phyloP scores from a whole-genome alignment of 2,888 invertebrate genomes.

The Dolomedes plantarius region DNA sequence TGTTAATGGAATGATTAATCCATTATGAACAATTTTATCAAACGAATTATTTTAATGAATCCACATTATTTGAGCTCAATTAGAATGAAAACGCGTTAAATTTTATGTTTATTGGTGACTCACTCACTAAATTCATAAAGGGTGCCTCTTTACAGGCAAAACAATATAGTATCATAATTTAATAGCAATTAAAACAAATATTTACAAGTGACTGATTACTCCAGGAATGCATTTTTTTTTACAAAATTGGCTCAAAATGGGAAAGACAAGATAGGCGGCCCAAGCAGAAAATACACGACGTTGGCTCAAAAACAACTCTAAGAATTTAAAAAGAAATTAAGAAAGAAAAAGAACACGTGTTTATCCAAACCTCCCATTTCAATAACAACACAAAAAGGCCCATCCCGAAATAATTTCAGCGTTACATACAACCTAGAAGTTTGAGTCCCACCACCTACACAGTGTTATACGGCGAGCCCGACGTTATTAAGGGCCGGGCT shows the following conservation, averaged over 20 bases:
- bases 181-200: slow-evolving; percentile 30
- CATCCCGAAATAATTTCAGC: slow-evolving; percentile 52
- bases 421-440: slow-evolving; percentile 47
- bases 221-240: slow-evolving; percentile 3
- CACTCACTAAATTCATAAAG: too few relatives aligned
- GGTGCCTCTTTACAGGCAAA: too few relatives aligned
- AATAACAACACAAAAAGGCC: slow-evolving; percentile 35
- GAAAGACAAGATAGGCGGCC: background rate
- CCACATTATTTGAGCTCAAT: too few relatives aligned
- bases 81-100: too few relatives aligned
- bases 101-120: too few relatives aligned
- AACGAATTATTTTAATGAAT: too few relatives aligned
- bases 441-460: slow-evolving; percentile 43
- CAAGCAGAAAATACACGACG: background rate
- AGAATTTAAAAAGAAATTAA: background rate
- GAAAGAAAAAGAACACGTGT: slow-evolving; percentile 5
- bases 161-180: slow-evolving; percentile 15
- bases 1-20: too few relatives aligned
- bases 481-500: slow-evolving; percentile 38
- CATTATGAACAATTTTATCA: too few relatives aligned
- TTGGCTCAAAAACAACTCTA: background rate
- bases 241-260: background rate
- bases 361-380: slow-evolving; percentile 27
- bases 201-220: slow-evolving; percentile 21
- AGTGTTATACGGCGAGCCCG: background rate